Evolutionary conservation across 2,113 vertebrate genomes (phyloP).

Genomic region (Platichthys stellatus): DNA sequence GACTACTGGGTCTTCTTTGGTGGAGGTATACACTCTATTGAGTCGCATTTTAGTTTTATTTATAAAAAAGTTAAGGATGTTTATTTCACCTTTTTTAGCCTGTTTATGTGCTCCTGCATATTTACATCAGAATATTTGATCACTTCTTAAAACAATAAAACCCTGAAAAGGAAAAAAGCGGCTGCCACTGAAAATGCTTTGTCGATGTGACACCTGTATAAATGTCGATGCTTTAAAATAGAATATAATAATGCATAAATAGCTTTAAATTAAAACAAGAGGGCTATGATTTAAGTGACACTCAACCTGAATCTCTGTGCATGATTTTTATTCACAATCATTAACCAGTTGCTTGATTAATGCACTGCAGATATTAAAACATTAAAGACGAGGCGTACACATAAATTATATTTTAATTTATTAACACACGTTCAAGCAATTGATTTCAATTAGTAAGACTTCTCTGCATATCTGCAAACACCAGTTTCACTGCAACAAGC

Average conservation of each 20-base stretch:
- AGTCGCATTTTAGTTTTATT: too few relatives aligned
- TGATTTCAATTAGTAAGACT: background rate
- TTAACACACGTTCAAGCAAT: background rate
- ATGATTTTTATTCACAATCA: background rate
- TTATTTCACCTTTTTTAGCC: too few relatives aligned
- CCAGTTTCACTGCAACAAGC: too few relatives aligned
- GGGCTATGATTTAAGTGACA: too few relatives aligned
- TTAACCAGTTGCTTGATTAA: background rate
- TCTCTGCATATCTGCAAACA: background rate
- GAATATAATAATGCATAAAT: too few relatives aligned
- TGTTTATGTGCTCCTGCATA: background rate
- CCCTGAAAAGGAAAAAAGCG: background rate
- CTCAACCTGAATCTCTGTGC: background rate
- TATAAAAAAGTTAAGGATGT: too few relatives aligned
- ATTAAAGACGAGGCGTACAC: background rate
- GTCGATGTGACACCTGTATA: too few relatives aligned
- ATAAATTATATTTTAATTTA: background rate
- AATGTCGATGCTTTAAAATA: too few relatives aligned
- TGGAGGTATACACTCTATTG: too few relatives aligned
- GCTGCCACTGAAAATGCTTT: background rate
- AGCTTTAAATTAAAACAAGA: too few relatives aligned
- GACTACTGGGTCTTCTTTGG: too few relatives aligned
- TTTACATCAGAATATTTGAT: background rate
- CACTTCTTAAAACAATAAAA: background rate
- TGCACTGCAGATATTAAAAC: background rate